Percentiles rank a stretch among this genome's conserved stretches.
Evolutionary conservation across 2,888 invertebrate genomes (phyloP).

Genomic region (Emmelina monodactyla): DNA sequence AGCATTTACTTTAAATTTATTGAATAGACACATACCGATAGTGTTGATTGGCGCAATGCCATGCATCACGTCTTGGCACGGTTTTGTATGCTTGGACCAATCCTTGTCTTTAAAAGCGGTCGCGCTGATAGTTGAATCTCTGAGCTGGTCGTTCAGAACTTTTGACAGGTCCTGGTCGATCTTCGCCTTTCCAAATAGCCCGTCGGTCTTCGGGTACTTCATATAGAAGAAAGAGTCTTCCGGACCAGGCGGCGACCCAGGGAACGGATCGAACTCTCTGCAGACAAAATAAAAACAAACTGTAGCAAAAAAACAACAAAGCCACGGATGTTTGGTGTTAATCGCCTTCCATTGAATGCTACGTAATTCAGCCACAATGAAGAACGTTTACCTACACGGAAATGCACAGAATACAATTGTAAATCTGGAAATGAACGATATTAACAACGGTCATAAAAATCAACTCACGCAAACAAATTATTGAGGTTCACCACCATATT

Average conservation of each 20-base stretch:
- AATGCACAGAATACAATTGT: no score
- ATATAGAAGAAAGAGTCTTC: slow-evolving; percentile 79
- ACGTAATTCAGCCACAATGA: no score
- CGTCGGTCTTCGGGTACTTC: slow-evolving; percentile 65
- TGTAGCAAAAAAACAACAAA: no score
- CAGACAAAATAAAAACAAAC: not conserved
- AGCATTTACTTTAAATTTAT: no score
- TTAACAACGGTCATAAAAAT: slow-evolving; percentile 4
- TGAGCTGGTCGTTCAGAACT: slow-evolving; percentile 25
- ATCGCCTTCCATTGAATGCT: no score
- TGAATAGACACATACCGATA: not conserved
- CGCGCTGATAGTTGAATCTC: slow-evolving; percentile 27
- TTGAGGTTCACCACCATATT: slow-evolving; percentile 41
- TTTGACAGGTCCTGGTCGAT: slow-evolving; percentile 27
- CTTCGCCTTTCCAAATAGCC: slow-evolving; percentile 37
- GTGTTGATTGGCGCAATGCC: slow-evolving; percentile 43
- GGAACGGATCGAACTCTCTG: slow-evolving; percentile 58
- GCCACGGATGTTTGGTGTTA: not conserved
- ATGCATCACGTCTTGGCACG: slow-evolving; percentile 71
- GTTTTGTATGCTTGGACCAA: slow-evolving; percentile 72
- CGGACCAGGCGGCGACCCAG: slow-evolving; percentile 73
- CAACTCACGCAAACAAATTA: slow-evolving; percentile 38
- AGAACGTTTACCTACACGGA: no score
- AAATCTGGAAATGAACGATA: no score
- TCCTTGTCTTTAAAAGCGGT: slow-evolving; percentile 37